Conservation (phyloP, 2,113 vertebrate species). For the Glareola pratincola region DNA sequence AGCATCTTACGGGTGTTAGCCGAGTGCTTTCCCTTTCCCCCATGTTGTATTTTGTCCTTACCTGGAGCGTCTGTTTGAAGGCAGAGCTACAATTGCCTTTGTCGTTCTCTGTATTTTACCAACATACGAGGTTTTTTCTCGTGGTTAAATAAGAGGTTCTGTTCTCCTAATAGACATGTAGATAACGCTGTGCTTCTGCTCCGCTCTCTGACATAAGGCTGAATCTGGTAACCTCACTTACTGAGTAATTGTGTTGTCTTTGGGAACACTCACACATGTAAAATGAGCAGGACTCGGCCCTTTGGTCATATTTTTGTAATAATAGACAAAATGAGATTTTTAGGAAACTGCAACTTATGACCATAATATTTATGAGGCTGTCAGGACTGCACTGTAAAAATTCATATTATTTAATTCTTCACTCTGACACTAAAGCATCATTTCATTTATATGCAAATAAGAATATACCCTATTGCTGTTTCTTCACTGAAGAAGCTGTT, state of each 20-base stretch:
- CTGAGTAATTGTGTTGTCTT: slow-evolving; percentile 49
- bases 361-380: slow-evolving; percentile 67
- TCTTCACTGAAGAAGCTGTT: slow-evolving; percentile 55
- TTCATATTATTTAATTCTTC: slow-evolving; percentile 68
- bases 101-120: neutral
- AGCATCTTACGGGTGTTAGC: neutral
- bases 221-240: slow-evolving; percentile 53
- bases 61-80: neutral
- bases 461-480: slow-evolving; percentile 27
- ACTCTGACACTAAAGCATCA: slow-evolving; percentile 70
- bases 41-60: neutral
- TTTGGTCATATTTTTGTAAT: slow-evolving; percentile 60
- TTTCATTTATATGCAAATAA: slow-evolving; percentile 74
- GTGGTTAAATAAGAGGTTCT: neutral
- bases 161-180: neutral
- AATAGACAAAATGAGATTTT: slow-evolving; percentile 70
- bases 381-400: slow-evolving; percentile 57
- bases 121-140: neutral
- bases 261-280: slow-evolving; percentile 39
- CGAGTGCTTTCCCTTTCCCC: neutral
- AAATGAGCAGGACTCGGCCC: slow-evolving; percentile 43
- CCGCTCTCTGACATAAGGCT: neutral
- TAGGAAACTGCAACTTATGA: slow-evolving; percentile 62
- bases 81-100: neutral
- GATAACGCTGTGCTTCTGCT: neutral